These are phyloP conservation scores for Ceratina calcarata DNA, from an alignment of 1,140 invertebrate species.

Conservation along the genomic window DNA sequence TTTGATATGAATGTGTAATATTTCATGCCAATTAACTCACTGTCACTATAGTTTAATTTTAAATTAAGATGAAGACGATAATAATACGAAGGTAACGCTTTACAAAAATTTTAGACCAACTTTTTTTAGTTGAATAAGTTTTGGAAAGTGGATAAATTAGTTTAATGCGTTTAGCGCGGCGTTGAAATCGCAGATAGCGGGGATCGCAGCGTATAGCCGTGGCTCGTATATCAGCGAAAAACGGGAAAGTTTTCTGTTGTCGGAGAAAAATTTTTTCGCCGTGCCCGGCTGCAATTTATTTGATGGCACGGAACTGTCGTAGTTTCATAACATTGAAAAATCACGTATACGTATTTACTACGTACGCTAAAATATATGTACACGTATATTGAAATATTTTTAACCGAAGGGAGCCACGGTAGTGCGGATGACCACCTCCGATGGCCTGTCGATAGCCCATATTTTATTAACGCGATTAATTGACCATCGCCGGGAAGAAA, in stretches of 20 bases:
- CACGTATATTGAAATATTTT: slow-evolving; percentile 35
- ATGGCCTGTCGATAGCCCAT: slow-evolving; percentile 20
- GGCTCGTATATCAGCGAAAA: slow-evolving; percentile 27
- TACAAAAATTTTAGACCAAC: too few relatives aligned
- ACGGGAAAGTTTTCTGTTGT: slow-evolving; percentile 37
- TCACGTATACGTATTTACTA: background rate
- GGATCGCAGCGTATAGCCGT: background rate
- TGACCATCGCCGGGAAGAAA: background rate
- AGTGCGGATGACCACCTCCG: background rate
- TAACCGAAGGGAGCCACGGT: background rate
- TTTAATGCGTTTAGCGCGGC: background rate
- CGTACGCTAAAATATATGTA: background rate
- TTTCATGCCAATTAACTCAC: too few relatives aligned
- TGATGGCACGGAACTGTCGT: slow-evolving; percentile 26
- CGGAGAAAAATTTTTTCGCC: slow-evolving; percentile 31
- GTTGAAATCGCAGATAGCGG: background rate
- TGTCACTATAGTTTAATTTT: too few relatives aligned
- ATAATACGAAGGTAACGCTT: too few relatives aligned
- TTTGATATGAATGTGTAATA: too few relatives aligned
- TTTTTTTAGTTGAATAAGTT: too few relatives aligned
- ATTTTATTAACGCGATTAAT: slow-evolving; percentile 22
- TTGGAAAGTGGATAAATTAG: slow-evolving; percentile 7
- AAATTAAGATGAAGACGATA: too few relatives aligned
- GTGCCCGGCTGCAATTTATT: slow-evolving; percentile 20
- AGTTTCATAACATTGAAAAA: slow-evolving; percentile 41